A percentile compares a stretch with the other conserved stretches of the same genome.
Conservation (phyloP, 2,888 invertebrate species). For the Luperina testacea region DNA sequence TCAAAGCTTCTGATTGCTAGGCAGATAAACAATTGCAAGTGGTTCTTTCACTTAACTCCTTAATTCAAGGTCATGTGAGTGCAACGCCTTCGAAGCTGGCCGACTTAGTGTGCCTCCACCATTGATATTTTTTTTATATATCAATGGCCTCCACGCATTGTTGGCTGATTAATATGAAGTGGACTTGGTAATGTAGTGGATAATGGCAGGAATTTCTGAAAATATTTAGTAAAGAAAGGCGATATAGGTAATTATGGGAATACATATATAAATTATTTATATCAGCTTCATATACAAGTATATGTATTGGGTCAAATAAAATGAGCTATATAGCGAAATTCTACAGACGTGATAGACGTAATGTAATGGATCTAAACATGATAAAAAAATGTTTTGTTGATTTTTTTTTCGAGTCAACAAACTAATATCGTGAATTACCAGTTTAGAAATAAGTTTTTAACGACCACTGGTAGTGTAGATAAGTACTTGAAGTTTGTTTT, state of each 20-base stretch:
- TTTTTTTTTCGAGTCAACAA: too few species aligned
- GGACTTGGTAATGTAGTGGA: background rate
- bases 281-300: background rate
- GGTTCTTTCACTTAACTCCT: conserved; percentile 23
- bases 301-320: too few species aligned
- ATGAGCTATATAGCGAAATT: too few species aligned
- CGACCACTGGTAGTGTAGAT: too few species aligned
- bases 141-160: background rate
- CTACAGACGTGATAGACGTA: too few species aligned
- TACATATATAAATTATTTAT: background rate
- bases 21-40: conserved; percentile 39
- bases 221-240: background rate
- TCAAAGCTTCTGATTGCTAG: conserved; percentile 30
- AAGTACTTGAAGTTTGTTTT: too few species aligned
- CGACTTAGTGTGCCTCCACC: background rate
- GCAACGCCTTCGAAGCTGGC: conserved; percentile 24
- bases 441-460: too few species aligned
- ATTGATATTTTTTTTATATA: too few species aligned
- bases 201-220: background rate
- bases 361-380: too few species aligned
- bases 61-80: conserved; percentile 40
- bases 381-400: too few species aligned
- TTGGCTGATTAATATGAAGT: background rate
- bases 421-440: too few species aligned
- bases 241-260: background rate